Base-by-base conservation (phyloP, 2,113 vertebrate genomes). In the Delphinapterus leucas region DNA sequence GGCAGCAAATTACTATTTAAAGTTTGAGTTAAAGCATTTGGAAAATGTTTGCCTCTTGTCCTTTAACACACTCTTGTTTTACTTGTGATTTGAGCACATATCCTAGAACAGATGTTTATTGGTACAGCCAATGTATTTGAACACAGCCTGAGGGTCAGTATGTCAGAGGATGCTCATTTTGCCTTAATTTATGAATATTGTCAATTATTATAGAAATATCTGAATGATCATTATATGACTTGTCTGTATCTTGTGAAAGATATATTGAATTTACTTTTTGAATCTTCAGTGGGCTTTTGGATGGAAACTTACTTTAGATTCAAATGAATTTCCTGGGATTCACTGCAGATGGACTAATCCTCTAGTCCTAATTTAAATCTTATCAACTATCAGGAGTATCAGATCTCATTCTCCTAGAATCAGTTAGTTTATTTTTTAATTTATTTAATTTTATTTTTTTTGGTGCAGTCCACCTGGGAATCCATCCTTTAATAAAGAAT, bases 11-110 rank as follows among this genome's bases (percentile, higher is more conserved):
- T 93, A 65, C 63, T 96, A 38, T 90, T 90, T 94, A 92, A 84
- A 96, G 53, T 77, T 67, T 67, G 63, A 94, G 31, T 95, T 88
- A 31, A 97, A 92, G 44, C 79, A 85, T 95, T 93, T 90, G 36
- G 74, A 84, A 71, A 92, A 84, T 94, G 49, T 92, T 84, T 96
- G 61, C 53, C 60, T 23, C 28, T 71, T 44, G 53, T 11, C 9
- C 25, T 92, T 83, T 76, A 49, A 33, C 55, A 58, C 3, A 74
- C 18, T 80, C 33, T 67, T 13, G 3, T 55, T 92, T 73, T 85
- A 68, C 77, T 88, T 95, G 84, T 90, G 44, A 82, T 73, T 70
- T 68, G 47, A 83, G 20, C 26, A 73, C 13, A 6, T 33, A 10
- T 53, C 41, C 17, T 89, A 49, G 47, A 80, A 49, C 84, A 38